A percentile compares a stretch with the other conserved stretches of the same genome.
Conservation (phyloP, 2,888 invertebrate genomes). For the Troilus luridus region DNA sequence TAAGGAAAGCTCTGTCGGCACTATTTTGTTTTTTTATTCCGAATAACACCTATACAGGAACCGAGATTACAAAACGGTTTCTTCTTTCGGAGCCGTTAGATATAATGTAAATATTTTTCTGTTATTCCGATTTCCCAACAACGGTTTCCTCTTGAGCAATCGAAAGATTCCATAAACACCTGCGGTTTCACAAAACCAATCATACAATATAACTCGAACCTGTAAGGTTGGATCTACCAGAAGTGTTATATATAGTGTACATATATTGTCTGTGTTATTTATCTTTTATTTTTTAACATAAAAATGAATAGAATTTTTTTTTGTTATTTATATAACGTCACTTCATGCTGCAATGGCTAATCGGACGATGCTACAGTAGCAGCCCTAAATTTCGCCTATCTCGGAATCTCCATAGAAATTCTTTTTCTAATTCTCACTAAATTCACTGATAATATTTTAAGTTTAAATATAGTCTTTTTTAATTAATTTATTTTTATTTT, state of each 20-base stretch:
- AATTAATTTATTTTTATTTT: too few species aligned
- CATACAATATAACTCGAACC: not conserved
- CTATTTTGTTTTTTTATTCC: not conserved
- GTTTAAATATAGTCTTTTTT: too few species aligned
- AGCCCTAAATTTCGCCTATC: too few species aligned
- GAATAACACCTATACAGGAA: not conserved
- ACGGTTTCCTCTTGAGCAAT: not conserved
- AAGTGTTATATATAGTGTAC: not conserved
- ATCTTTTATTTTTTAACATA: too few species aligned
- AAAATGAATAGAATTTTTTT: too few species aligned
- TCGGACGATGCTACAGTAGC: too few species aligned
- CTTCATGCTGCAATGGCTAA: too few species aligned
- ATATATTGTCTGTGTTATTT: too few species aligned
- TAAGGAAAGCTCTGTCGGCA: not conserved
- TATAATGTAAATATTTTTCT: slow-evolving; percentile 41
- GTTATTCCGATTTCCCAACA: slow-evolving; percentile 14
- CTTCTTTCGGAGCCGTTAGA: not conserved
- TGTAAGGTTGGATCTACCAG: not conserved
- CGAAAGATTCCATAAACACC: not conserved
- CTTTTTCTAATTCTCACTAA: too few species aligned
- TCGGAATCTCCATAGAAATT: too few species aligned
- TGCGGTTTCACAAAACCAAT: not conserved
- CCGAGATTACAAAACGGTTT: not conserved
- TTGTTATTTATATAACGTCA: too few species aligned
- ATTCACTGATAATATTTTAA: too few species aligned